A percentile compares a stretch with the other conserved stretches of the same genome.
Evolutionary conservation across 2,113 vertebrate genomes (phyloP).

Genomic region (Cyanoramphus novaezelandiae): DNA sequence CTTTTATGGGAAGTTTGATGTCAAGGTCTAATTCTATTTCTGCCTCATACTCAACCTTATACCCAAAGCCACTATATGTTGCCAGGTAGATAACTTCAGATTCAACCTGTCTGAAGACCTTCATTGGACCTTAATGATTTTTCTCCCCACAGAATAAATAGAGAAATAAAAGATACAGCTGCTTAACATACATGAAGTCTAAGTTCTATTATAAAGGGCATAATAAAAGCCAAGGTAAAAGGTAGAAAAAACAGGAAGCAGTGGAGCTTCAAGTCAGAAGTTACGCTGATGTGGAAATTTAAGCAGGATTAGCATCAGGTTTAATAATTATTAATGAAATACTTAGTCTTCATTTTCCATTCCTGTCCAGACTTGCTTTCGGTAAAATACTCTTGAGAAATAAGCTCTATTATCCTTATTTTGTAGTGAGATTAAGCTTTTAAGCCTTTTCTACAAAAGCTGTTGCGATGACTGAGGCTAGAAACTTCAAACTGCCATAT

Average conservation of each 20-base stretch:
- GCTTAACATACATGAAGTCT: not conserved
- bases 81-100: not conserved
- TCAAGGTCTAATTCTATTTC: not conserved
- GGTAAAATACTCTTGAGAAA: not conserved
- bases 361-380: not conserved
- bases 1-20: not conserved
- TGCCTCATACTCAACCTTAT: not conserved
- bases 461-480: not conserved
- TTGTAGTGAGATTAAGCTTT: not conserved
- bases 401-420: not conserved
- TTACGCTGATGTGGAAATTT: not conserved
- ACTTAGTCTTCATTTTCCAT: not conserved
- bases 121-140: not conserved
- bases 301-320: not conserved
- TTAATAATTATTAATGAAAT: slow-evolving; percentile 16
- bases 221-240: not conserved
- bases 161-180: not conserved
- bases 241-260: not conserved
- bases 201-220: not conserved
- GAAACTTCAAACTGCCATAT: not conserved
- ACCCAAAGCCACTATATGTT: not conserved
- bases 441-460: not conserved
- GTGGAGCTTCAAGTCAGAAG: not conserved
- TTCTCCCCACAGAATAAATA: not conserved
- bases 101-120: not conserved